These are phyloP conservation scores for Sialia sialis DNA, from an alignment of 2,113 vertebrate genomes.

Conservation along the genomic window DNA sequence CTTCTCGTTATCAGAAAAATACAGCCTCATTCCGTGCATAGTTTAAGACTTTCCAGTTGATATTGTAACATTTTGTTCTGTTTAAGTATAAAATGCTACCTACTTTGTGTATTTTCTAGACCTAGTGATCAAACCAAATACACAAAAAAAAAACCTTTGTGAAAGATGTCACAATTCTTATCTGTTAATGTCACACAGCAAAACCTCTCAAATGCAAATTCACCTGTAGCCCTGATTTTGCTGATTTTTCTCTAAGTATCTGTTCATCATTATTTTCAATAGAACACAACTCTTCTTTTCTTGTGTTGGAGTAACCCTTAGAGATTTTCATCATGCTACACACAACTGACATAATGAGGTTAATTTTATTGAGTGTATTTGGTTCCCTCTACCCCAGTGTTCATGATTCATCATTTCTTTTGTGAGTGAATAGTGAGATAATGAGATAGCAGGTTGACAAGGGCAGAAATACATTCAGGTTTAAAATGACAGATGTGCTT, in stretches of 20 bases:
- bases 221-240: background rate
- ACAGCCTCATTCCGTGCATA: background rate
- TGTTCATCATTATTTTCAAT: background rate
- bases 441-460: constrained; percentile 41
- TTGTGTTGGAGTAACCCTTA: background rate
- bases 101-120: background rate
- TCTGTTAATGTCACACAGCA: background rate
- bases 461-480: constrained; percentile 13
- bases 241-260: background rate
- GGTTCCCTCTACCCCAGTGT: background rate
- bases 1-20: background rate
- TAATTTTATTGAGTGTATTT: constrained; percentile 31
- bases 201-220: background rate
- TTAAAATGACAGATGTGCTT: background rate
- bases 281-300: background rate
- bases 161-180: background rate
- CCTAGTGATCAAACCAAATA: background rate
- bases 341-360: constrained; percentile 35
- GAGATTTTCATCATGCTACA: background rate
- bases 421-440: constrained; percentile 56
- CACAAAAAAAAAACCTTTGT: background rate
- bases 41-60: background rate
- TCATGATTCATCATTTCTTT: constrained; percentile 47
- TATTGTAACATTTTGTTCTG: background rate
- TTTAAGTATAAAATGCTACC: background rate